Percentiles rank a stretch among this genome's conserved stretches.
Conservation (phyloP, 2,113 vertebrate species). For the Sula dactylatra region DNA sequence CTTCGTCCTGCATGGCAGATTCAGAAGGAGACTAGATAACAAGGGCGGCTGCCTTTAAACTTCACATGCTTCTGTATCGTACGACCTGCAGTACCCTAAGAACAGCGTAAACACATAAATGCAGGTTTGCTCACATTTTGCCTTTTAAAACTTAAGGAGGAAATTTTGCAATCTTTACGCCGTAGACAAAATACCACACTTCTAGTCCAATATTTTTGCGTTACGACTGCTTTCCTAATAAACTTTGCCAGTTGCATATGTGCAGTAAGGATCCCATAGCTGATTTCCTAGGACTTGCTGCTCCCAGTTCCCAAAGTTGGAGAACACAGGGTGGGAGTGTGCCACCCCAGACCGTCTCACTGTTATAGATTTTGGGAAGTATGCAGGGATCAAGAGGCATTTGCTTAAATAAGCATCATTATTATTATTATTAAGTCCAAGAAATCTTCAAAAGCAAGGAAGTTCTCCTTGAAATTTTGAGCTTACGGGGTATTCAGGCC, state of each 20-base stretch:
- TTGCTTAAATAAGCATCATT: not conserved
- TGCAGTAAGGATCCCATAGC: not conserved
- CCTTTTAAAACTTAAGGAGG: not conserved
- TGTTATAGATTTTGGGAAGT: not conserved
- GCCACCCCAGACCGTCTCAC: not conserved
- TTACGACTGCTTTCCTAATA: fast-evolving
- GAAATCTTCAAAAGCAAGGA: not conserved
- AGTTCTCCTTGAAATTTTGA: not conserved
- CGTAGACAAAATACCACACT: not conserved
- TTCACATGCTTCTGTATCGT: not conserved
- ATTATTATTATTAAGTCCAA: not conserved
- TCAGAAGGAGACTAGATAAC: not conserved
- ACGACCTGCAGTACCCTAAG: not conserved
- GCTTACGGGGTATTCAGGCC: not conserved
- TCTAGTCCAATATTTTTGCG: not conserved
- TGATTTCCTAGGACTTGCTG: not conserved
- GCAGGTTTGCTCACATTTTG: not conserved
- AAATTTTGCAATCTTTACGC: not conserved
- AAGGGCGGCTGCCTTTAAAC: not conserved
- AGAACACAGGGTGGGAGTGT: not conserved
- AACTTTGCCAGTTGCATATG: not conserved
- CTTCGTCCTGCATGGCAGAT: not conserved
- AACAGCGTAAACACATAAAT: too few relatives aligned
- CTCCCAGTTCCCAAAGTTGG: not conserved
- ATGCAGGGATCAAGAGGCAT: not conserved